Evolutionary conservation across 2,888 invertebrate species (phyloP).

Genomic region (Drosophila planitibia): DNA sequence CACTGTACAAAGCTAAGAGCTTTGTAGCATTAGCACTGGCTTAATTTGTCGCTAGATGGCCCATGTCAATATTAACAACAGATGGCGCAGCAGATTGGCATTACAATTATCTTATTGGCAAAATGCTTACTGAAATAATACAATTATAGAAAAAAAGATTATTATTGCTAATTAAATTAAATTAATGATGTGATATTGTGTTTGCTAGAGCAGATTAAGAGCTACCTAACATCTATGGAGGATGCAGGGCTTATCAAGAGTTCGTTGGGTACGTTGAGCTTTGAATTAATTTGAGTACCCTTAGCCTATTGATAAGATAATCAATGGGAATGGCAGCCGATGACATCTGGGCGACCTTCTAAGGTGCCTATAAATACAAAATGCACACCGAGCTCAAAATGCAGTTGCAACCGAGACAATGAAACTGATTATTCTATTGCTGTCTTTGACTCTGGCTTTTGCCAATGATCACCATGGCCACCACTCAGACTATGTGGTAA

Average conservation of each 20-base stretch:
- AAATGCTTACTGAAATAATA: neutral
- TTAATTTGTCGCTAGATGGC: conserved; percentile 9
- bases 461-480: conserved; percentile 57
- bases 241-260: conserved; percentile 20
- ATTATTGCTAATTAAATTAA: neutral
- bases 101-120: conserved; percentile 10
- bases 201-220: neutral
- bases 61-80: neutral
- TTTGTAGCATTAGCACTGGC: neutral
- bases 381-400: conserved; percentile 30
- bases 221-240: neutral
- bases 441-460: conserved; percentile 48
- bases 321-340: conserved; percentile 43
- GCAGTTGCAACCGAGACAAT: conserved; percentile 58
- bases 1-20: conserved; percentile 36
- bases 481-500: conserved; percentile 75
- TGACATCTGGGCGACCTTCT: conserved; percentile 41
- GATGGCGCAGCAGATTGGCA: neutral
- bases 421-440: conserved; percentile 56
- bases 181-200: neutral
- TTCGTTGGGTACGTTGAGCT: conserved; percentile 12
- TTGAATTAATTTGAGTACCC: conserved; percentile 1
- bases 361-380: conserved; percentile 62
- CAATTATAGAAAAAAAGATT: neutral
- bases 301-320: conserved; percentile 53